phyloP scores from a whole-genome alignment of 2,888 invertebrate genomes.

The Cerastis leucographa region DNA sequence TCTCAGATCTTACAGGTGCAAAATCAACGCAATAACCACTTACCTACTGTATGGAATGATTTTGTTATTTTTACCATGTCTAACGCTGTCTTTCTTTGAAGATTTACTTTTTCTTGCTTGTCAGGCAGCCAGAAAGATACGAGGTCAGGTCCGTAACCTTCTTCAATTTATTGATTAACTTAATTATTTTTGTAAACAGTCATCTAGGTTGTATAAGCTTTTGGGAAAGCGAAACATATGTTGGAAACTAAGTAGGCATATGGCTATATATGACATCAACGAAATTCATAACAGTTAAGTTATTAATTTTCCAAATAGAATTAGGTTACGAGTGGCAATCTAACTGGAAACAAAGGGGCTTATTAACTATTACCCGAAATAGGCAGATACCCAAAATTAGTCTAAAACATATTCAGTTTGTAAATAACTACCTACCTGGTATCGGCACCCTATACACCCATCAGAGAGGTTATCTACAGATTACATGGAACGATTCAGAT shows the following conservation, averaged over 20 bases:
- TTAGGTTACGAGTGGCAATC: slow-evolving; percentile 16
- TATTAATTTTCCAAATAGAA: slow-evolving; percentile 41
- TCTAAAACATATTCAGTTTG: slow-evolving; percentile 10
- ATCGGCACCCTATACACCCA: no score
- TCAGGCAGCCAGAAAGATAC: slow-evolving; percentile 29
- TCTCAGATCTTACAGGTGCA: not conserved
- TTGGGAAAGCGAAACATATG: not conserved
- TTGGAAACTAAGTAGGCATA: not conserved
- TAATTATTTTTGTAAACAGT: slow-evolving; percentile 15
- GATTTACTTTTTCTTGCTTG: slow-evolving; percentile 40
- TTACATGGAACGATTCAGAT: slow-evolving; percentile 33
- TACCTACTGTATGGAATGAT: not conserved
- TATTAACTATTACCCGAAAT: slow-evolving; percentile 35
- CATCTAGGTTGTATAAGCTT: not conserved
- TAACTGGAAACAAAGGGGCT: slow-evolving; percentile 19
- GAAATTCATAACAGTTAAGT: slow-evolving; percentile 6
- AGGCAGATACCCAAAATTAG: slow-evolving; percentile 5
- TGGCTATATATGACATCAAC: not conserved
- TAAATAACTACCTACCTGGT: slow-evolving; percentile 1
- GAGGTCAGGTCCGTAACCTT: slow-evolving; percentile 17
- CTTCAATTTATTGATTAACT: slow-evolving; percentile 29
- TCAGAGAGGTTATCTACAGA: slow-evolving; percentile 47
- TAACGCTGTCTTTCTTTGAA: slow-evolving; percentile 2
- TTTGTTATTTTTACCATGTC: slow-evolving; percentile 1
- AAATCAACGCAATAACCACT: slow-evolving; percentile 3